Conservation (phyloP, 2,888 invertebrate genomes). For the Athalia circularis region DNA sequence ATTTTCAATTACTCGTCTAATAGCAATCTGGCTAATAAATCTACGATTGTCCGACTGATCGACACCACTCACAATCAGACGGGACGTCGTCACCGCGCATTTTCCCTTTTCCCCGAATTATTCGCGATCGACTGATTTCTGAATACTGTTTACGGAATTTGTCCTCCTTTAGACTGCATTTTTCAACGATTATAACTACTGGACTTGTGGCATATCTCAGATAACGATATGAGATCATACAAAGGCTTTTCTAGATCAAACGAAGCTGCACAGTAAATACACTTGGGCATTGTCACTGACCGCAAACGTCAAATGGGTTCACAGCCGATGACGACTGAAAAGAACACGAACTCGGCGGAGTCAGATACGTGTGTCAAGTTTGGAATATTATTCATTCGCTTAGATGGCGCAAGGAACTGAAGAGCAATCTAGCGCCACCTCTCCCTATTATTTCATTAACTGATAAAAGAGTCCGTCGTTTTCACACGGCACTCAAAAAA, state of each 20-base stretch:
- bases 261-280: conserved; percentile 18
- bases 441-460: not conserved
- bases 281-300: conserved; percentile 25
- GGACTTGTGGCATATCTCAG: not conserved
- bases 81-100: conserved; percentile 22
- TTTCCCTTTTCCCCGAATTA: conserved; percentile 1
- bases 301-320: conserved; percentile 25
- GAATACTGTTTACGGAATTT: conserved; percentile 16
- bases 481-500: conserved; percentile 35
- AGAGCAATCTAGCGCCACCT: conserved; percentile 5
- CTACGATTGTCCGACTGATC: conserved; percentile 17
- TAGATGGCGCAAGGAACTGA: not conserved
- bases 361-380: no score
- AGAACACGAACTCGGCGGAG: conserved; percentile 24
- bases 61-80: not conserved
- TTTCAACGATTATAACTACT: not conserved
- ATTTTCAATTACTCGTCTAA: conserved; percentile 19
- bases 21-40: not conserved
- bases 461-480: not conserved
- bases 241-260: conserved; percentile 2
- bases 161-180: not conserved
- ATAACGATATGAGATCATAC: not conserved
- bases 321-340: not conserved
- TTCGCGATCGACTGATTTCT: not conserved
- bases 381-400: no score